Evolutionary conservation across 2,888 invertebrate genomes (phyloP).

Genomic region (Andrena camellia): DNA sequence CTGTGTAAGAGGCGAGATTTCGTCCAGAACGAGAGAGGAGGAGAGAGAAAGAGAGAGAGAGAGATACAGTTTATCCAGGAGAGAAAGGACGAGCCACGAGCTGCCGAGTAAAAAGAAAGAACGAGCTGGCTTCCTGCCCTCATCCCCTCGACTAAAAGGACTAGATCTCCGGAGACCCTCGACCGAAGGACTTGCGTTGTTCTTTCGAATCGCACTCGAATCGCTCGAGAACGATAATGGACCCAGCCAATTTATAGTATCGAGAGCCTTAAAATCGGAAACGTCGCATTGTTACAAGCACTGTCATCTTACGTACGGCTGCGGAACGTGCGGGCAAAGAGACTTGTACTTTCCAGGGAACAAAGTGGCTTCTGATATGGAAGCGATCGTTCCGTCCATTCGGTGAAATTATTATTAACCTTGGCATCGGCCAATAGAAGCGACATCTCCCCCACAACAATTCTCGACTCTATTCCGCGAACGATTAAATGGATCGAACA

Average conservation of each 20-base stretch:
- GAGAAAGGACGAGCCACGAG: conserved; percentile 22
- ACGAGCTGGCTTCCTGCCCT: conserved; percentile 33
- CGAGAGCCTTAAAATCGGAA: conserved; percentile 45
- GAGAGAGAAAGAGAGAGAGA: too few species aligned
- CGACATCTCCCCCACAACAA: too few species aligned
- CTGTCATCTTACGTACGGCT: conserved; percentile 3
- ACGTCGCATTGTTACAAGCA: conserved; percentile 25
- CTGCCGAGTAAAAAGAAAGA: conserved; percentile 43
- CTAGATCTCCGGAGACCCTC: conserved; percentile 61
- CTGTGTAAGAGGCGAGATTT: conserved; percentile 63
- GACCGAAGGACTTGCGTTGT: conserved; percentile 61
- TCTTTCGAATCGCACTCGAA: conserved; percentile 66
- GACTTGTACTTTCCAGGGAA: neutral
- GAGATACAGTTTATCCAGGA: conserved; percentile 6
- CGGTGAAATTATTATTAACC: neutral
- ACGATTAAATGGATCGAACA: too few species aligned
- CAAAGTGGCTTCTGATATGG: neutral
- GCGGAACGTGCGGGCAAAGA: conserved; percentile 16
- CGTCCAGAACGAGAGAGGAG: conserved; percentile 29
- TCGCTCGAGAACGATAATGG: conserved; percentile 57
- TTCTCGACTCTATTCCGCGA: too few species aligned
- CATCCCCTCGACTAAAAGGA: conserved; percentile 49
- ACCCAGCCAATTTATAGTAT: conserved; percentile 61
- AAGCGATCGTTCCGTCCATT: conserved; percentile 27
- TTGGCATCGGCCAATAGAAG: neutral